Conservation (phyloP, 2,113 vertebrate species). For the Charadrius vociferus region DNA sequence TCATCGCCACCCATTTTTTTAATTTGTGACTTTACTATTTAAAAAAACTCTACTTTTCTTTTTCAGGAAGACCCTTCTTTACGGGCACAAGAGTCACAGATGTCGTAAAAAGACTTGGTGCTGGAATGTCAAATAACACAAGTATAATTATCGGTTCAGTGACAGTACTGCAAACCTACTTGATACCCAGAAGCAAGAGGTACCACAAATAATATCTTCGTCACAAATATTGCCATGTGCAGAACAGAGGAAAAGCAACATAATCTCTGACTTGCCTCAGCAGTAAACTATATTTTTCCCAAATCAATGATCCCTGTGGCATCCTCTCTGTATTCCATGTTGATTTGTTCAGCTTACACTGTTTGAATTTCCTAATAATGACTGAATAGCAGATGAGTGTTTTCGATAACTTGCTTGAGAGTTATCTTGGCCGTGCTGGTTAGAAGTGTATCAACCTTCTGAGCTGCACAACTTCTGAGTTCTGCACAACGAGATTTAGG, state of each 20-base stretch:
- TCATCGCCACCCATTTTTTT: neutral
- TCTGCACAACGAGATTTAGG: neutral
- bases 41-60: neutral
- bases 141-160: neutral
- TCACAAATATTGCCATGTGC: neutral
- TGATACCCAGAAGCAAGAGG: neutral
- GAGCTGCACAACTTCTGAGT: neutral
- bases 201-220: neutral
- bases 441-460: neutral
- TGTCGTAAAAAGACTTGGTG: neutral
- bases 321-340: neutral
- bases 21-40: neutral
- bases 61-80: neutral
- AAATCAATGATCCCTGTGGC: neutral
- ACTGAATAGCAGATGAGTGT: neutral
- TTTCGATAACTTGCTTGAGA: neutral
- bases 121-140: neutral
- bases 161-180: neutral
- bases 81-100: neutral
- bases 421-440: neutral
- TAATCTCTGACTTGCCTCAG: neutral
- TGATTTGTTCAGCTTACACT: constrained; percentile 39
- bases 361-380: constrained; percentile 33
- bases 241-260: neutral
- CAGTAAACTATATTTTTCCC: neutral